These are phyloP conservation scores for Hypomecis punctinalis DNA, from an alignment of 2,888 invertebrate genomes.

Conservation along the genomic window DNA sequence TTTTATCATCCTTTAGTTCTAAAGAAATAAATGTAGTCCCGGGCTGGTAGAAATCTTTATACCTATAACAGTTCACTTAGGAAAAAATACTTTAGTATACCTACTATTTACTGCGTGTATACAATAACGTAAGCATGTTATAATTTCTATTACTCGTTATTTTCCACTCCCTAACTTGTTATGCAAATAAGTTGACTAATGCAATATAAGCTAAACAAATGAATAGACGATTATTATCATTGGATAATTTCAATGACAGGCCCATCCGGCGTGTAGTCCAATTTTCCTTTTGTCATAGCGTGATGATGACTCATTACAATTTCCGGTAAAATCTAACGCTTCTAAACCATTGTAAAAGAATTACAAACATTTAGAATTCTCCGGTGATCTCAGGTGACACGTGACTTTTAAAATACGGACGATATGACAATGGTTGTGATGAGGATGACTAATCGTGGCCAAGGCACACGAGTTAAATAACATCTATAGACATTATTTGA, in stretches of 20 bases:
- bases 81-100: too few relatives aligned
- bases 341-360: not conserved
- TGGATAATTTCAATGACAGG: constrained; percentile 3
- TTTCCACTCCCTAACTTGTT: constrained; percentile 8
- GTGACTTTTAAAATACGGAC: not conserved
- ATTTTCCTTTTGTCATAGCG: not conserved
- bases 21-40: too few relatives aligned
- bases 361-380: constrained; percentile 1
- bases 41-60: too few relatives aligned
- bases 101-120: too few relatives aligned
- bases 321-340: not conserved
- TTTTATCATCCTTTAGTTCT: too few relatives aligned
- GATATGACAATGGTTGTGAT: not conserved
- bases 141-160: constrained; percentile 2
- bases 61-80: too few relatives aligned
- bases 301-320: constrained; percentile 6
- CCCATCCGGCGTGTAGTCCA: constrained; percentile 1
- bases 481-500: too few relatives aligned
- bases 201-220: constrained; percentile 1
- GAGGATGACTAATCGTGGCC: not conserved
- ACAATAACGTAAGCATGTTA: not conserved
- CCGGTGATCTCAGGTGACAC: not conserved
- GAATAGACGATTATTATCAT: constrained; percentile 7
- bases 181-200: constrained; percentile 5
- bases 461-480: too few relatives aligned